Conservation (phyloP, 1,140 invertebrate species). For the Drosophila triauraria region DNA sequence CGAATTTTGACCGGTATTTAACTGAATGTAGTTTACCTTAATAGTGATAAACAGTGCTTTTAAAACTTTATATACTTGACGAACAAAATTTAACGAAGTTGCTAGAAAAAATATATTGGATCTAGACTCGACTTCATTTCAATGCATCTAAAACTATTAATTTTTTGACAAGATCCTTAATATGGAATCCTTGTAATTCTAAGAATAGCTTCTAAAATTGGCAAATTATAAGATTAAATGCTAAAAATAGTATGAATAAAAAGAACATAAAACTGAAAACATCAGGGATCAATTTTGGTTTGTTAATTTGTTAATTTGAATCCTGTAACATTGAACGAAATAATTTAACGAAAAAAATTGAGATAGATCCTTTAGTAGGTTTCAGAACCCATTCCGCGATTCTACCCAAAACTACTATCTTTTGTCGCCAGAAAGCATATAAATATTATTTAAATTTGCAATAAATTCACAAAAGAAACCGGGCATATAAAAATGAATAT, state of each 20-base stretch:
- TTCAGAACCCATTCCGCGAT: background rate
- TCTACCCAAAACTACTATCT: background rate
- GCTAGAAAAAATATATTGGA: too few species aligned
- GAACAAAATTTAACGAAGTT: too few species aligned
- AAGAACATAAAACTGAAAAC: too few species aligned
- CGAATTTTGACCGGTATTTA: too few species aligned
- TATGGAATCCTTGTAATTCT: too few species aligned
- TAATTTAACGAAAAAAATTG: background rate
- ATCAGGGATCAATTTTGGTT: too few species aligned
- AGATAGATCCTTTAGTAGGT: background rate
- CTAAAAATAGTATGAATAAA: too few species aligned
- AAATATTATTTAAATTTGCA: conserved; percentile 15
- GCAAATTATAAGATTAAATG: background rate
- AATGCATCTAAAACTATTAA: background rate
- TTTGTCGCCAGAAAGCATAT: background rate
- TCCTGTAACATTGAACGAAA: background rate
- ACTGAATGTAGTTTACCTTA: too few species aligned
- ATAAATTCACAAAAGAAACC: conserved; percentile 18
- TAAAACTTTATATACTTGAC: background rate
- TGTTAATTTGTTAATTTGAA: too few species aligned
- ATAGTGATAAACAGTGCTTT: background rate
- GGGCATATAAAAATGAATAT: conserved; percentile 34
- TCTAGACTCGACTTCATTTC: too few species aligned
- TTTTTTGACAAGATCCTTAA: background rate
- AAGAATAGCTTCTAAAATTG: too few species aligned